A percentile compares a stretch with the other conserved stretches of the same genome.
Conservation (phyloP, 2,888 invertebrate genomes). For the Heliothis peltigera region DNA sequence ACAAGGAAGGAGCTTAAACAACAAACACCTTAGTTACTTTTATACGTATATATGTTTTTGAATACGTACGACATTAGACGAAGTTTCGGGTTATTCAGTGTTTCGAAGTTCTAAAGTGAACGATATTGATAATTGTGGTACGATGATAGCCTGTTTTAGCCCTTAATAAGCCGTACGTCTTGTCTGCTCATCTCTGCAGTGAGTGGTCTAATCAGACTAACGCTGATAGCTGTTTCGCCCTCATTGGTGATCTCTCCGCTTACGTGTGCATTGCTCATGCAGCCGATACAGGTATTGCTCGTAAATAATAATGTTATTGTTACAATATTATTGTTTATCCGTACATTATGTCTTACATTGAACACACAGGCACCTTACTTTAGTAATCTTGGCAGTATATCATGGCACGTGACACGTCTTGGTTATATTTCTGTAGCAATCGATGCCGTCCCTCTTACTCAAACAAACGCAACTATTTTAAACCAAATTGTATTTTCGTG, state of each 20-base stretch:
- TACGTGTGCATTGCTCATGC: conserved; percentile 12
- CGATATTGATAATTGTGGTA: no score
- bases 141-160: background rate
- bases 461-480: conserved; percentile 52
- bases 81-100: no score
- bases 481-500: conserved; percentile 57
- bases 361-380: conserved; percentile 88
- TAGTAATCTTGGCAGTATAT: conserved; percentile 81
- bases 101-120: no score
- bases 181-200: background rate
- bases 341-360: conserved; percentile 76
- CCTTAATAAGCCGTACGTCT: background rate
- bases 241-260: conserved; percentile 26
- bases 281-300: conserved; percentile 51
- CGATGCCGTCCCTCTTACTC: conserved; percentile 57
- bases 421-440: conserved; percentile 64
- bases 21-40: no score
- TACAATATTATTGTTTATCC: conserved; percentile 71
- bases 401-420: conserved; percentile 82
- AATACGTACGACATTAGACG: no score
- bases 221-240: conserved; percentile 32
- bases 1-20: no score
- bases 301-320: conserved; percentile 48
- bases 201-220: conserved; percentile 15
- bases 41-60: no score